A percentile compares a stretch with the other conserved stretches of the same genome.
phyloP scores from a whole-genome alignment of 2,113 vertebrate species.

The Steatornis caripensis region DNA sequence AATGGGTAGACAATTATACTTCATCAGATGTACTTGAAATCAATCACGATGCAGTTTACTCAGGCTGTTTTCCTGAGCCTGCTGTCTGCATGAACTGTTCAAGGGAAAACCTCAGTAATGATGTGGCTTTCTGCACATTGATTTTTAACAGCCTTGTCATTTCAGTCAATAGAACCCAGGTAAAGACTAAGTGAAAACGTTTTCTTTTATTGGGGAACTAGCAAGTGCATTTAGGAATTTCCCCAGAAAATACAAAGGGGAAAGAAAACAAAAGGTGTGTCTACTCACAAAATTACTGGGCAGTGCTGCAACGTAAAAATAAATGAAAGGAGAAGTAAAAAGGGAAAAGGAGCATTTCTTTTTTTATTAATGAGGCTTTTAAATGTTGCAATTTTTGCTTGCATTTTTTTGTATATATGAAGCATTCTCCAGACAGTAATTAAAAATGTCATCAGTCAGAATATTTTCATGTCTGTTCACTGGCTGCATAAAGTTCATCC shows the following conservation, averaged over 20 bases:
- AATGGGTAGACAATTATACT: conserved; percentile 35
- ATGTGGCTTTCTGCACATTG: conserved; percentile 4
- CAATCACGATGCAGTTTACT: conserved; percentile 1
- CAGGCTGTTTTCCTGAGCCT: conserved; percentile 4
- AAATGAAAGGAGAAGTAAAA: not conserved
- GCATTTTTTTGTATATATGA: not conserved
- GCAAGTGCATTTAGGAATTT: not conserved
- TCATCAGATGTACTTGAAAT: conserved; percentile 48
- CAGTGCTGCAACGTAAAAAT: not conserved
- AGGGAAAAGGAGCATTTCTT: not conserved
- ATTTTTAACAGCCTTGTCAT: conserved; percentile 26
- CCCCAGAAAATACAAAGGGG: not conserved
- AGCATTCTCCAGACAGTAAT: not conserved
- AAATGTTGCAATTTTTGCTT: not conserved
- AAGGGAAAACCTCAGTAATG: conserved; percentile 33
- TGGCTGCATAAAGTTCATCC: not conserved
- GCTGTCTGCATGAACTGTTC: conserved; percentile 16
- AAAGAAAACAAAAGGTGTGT: not conserved
- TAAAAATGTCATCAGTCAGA: not conserved
- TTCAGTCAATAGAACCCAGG: conserved; percentile 16
- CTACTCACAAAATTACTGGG: not conserved
- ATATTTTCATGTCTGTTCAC: not conserved
- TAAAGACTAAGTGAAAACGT: not conserved
- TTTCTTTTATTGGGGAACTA: not conserved
- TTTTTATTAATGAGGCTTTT: not conserved